Evolutionary conservation across 1,140 invertebrate genomes (phyloP), one percentile per base, ranked within the genome.

Genomic region (Drosophila pachea): DNA sequence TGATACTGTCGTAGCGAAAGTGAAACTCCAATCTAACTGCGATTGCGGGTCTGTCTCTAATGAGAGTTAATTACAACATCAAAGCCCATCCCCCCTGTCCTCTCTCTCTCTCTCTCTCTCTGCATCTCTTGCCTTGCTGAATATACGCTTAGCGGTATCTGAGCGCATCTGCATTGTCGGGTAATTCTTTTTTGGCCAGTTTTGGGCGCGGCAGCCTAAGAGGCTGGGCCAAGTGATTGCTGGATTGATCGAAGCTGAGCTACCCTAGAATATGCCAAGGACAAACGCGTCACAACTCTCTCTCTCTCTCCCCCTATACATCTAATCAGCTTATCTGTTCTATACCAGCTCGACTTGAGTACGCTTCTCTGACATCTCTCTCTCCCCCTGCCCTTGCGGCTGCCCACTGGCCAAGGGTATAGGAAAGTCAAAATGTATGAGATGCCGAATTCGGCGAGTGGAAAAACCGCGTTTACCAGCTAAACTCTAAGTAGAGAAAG

Each of bases 401-500:
- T 63, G 48, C 45, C 47, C 47, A 33, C 47, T 50, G 12, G 40
- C 58, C 53, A 68, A 69, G 67, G 67, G 67, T 69, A 69, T 65
- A 11, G 33, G 38, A 54, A 38, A 47, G 11, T 35, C 7, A 59
- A 59, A 36, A 8, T 5, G 32, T 16, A 58, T 43, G 53, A 47
- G 54, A 16, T 61, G 33, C 53, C 36, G 47, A 32, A 55, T 31
- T 42, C 40, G 54, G 47, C 54, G 52, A 66, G 49, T 60, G 16
- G 68, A 70, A 70, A 73, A 70, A 32, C 66, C 66, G 70, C 70
- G 63, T 63, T 74, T 72, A 67, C 68, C 69, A 72, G 63, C 64
- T 68, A 74, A 73, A 64, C 73, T 75, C 69, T 73, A 75, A 75
- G 73, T 75, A 75, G 73, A 75, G 73, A 75, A 75, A 75, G 69